Evolutionary conservation across 64 coral and sea anemone species (phyloP).

Genomic region (Pocillopora damicornis): DNA sequence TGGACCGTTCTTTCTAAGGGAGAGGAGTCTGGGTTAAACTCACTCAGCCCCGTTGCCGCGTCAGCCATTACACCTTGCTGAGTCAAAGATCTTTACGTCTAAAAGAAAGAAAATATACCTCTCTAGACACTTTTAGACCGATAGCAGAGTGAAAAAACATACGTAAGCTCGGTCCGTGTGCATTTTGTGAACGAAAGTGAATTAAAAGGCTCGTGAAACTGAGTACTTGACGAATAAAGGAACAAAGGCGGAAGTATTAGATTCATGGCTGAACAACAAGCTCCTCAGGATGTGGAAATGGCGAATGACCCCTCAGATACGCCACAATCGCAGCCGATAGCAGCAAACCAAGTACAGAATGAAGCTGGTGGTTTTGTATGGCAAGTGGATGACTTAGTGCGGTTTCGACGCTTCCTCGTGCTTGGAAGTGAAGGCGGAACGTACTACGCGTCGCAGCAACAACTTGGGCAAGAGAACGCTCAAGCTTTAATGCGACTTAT

Average conservation of each 20-base stretch:
- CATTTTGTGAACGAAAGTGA: background rate
- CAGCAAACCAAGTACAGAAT: slow-evolving; percentile 59
- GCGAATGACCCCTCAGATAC: background rate
- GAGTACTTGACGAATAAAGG: background rate
- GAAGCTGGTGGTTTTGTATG: slow-evolving; percentile 72
- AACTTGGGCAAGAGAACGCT: slow-evolving; percentile 74
- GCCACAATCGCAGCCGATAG: slow-evolving; percentile 38
- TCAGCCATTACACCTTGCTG: background rate
- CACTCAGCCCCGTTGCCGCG: background rate
- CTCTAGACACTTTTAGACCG: background rate
- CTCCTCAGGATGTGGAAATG: slow-evolving; percentile 26
- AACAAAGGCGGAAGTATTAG: background rate
- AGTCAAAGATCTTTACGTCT: background rate
- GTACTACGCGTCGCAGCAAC: slow-evolving; percentile 58
- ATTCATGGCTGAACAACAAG: slow-evolving; percentile 50
- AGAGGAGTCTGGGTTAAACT: background rate
- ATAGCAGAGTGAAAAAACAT: background rate
- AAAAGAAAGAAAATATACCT: background rate
- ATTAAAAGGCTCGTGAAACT: background rate
- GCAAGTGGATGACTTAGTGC: slow-evolving; percentile 65
- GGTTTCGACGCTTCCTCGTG: slow-evolving; percentile 77
- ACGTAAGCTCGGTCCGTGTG: background rate
- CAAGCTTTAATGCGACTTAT: slow-evolving; percentile 60
- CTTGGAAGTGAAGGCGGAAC: slow-evolving; percentile 75
- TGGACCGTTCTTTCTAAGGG: background rate